These are phyloP conservation scores for Teleiodes luculella DNA, from an alignment of 2,888 invertebrate species.

Conservation along the genomic window DNA sequence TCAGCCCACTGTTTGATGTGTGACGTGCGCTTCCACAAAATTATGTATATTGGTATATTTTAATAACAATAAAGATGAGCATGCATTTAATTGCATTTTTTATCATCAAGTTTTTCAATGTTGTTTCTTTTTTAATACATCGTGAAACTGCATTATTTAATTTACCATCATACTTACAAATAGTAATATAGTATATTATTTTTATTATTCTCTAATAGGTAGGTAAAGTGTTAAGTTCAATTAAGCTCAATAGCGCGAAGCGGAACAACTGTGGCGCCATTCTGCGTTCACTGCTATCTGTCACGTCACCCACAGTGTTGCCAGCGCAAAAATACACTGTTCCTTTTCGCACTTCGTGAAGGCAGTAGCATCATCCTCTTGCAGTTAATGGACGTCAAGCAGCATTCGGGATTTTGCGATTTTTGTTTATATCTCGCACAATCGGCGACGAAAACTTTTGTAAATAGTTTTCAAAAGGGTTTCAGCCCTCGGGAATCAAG, in stretches of 20 bases:
- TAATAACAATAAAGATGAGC: too few relatives aligned
- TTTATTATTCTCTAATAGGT: background rate
- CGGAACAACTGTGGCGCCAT: conserved; percentile 29
- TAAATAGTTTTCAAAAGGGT: conserved; percentile 66
- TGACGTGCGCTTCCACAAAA: too few relatives aligned
- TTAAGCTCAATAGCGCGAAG: conserved; percentile 1
- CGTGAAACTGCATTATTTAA: too few relatives aligned
- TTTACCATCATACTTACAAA: too few relatives aligned
- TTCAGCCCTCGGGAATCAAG: conserved; percentile 59
- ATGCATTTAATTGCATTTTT: too few relatives aligned
- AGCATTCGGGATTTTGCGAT: conserved; percentile 58
- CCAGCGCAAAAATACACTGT: conserved; percentile 59
- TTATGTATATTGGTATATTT: too few relatives aligned
- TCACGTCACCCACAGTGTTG: conserved; percentile 50
- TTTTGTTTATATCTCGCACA: conserved; percentile 76
- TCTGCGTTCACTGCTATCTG: conserved; percentile 26
- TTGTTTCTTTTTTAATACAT: too few relatives aligned
- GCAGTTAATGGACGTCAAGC: conserved; percentile 73
- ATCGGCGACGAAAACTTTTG: conserved; percentile 73
- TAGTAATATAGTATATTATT: background rate
- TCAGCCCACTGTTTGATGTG: too few relatives aligned
- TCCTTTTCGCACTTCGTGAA: conserved; percentile 63
- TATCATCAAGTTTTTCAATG: too few relatives aligned
- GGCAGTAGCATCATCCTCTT: conserved; percentile 73
- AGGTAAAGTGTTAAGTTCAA: conserved; percentile 1